Percentiles rank a stretch among this genome's conserved stretches.
Conservation (phyloP, 2,113 vertebrate genomes). For the Scomber japonicus region DNA sequence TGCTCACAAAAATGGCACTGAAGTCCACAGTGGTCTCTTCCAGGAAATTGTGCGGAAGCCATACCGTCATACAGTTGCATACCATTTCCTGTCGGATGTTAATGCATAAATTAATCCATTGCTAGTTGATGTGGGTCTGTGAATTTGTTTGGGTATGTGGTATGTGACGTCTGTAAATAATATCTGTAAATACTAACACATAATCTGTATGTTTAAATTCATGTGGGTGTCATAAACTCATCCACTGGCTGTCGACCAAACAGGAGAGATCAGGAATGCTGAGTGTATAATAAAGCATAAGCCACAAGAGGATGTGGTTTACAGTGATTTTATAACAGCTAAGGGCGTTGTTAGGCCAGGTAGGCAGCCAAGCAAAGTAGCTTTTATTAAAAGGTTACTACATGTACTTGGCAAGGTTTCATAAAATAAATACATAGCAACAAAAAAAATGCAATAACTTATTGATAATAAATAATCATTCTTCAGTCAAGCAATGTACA, state of each 20-base stretch:
- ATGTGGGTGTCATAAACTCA: slow-evolving; percentile 1
- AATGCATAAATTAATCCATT: neutral
- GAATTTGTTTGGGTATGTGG: neutral
- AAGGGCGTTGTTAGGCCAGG: too few relatives aligned
- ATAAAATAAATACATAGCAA: too few relatives aligned
- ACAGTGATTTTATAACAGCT: too few relatives aligned
- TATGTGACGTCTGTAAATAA: neutral
- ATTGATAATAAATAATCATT: too few relatives aligned
- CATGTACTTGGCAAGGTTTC: too few relatives aligned
- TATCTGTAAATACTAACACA: neutral
- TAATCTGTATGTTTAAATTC: neutral
- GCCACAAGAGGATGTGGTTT: too few relatives aligned
- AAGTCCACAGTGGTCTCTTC: neutral
- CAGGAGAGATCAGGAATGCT: slow-evolving; percentile 1
- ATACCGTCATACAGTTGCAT: neutral
- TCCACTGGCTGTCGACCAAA: slow-evolving; percentile 30
- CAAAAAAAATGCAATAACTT: too few relatives aligned
- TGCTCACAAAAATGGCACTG: neutral
- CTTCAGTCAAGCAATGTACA: too few relatives aligned
- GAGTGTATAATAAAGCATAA: slow-evolving; percentile 39
- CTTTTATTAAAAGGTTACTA: too few relatives aligned
- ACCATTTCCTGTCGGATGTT: neutral
- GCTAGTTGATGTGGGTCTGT: neutral
- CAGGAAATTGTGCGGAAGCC: neutral
- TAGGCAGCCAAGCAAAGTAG: too few relatives aligned